A percentile compares a stretch with the other conserved stretches of the same genome.
These are phyloP conservation scores for Macropis europaea DNA, from an alignment of 2,888 invertebrate species.

Conservation along the genomic window DNA sequence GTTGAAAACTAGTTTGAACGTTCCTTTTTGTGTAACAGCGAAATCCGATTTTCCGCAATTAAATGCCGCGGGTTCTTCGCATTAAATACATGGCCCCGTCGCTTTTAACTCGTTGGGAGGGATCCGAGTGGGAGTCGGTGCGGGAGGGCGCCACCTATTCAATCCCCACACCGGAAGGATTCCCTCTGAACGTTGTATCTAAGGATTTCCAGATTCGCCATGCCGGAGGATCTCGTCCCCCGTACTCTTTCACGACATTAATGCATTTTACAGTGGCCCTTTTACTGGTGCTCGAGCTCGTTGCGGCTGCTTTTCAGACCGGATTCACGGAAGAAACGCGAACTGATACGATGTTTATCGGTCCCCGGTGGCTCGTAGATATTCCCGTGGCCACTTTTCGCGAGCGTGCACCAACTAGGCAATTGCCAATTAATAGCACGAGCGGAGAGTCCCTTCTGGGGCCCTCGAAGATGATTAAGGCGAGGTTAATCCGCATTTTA, in stretches of 20 bases:
- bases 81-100: constrained; percentile 14
- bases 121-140: no score
- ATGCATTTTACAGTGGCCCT: constrained; percentile 12
- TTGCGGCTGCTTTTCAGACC: neutral
- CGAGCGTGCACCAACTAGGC: neutral
- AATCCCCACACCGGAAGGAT: constrained; percentile 4
- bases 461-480: no score
- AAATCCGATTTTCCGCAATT: constrained; percentile 39
- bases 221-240: constrained; percentile 6
- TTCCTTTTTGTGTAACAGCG: constrained; percentile 7
- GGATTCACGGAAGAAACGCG: neutral
- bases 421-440: constrained; percentile 8
- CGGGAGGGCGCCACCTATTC: constrained; percentile 6
- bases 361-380: neutral
- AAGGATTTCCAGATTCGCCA: constrained; percentile 13
- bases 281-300: neutral
- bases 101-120: no score
- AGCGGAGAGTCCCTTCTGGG: no score
- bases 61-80: constrained; percentile 17
- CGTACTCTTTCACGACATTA: constrained; percentile 26
- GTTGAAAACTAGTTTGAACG: constrained; percentile 37
- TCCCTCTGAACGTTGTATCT: constrained; percentile 13
- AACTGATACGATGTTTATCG: neutral
- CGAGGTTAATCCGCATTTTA: no score
- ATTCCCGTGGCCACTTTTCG: neutral